phyloP scores from a whole-genome alignment of 2,888 invertebrate genomes.

The Bombylius major region DNA sequence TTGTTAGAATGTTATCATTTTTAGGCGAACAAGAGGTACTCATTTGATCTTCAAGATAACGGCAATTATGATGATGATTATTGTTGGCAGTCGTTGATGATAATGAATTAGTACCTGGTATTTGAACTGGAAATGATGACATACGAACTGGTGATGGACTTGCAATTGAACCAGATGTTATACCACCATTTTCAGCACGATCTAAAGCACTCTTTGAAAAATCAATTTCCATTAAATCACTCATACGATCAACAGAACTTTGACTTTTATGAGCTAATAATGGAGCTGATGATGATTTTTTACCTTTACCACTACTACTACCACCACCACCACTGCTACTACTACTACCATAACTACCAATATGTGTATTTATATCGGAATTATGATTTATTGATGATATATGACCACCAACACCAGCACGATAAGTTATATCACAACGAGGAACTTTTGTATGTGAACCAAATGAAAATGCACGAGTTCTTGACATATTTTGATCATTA shows the following conservation, averaged over 20 bases:
- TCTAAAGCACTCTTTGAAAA: conserved; percentile 39
- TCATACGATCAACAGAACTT: conserved; percentile 50
- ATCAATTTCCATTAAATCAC: conserved; percentile 75
- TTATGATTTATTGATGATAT: conserved; percentile 22
- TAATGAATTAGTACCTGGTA: conserved; percentile 11
- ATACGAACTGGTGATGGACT: conserved; percentile 8
- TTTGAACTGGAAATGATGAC: conserved; percentile 13
- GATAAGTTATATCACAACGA: conserved; percentile 26
- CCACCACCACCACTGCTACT: conserved; percentile 20
- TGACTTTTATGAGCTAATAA: conserved; percentile 40
- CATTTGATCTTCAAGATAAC: background rate
- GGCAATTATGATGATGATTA: background rate
- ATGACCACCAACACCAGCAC: conserved; percentile 21
- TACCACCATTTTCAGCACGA: background rate
- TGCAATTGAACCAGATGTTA: conserved; percentile 1
- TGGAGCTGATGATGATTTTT: conserved; percentile 58
- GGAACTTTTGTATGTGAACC: conserved; percentile 51
- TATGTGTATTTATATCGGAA: conserved; percentile 19
- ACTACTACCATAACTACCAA: conserved; percentile 12
- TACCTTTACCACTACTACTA: conserved; percentile 22
- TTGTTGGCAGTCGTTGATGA: background rate
- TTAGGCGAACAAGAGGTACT: conserved; percentile 3
- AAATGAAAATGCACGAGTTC: conserved; percentile 65
- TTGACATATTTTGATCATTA: conserved; percentile 36
- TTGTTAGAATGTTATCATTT: conserved; percentile 17